Percentiles rank a stretch among this genome's conserved stretches.
Evolutionary conservation across 2,797 vertebrate species (phyloP).

Genomic region (Ctenochaetus hawaiiensis): DNA sequence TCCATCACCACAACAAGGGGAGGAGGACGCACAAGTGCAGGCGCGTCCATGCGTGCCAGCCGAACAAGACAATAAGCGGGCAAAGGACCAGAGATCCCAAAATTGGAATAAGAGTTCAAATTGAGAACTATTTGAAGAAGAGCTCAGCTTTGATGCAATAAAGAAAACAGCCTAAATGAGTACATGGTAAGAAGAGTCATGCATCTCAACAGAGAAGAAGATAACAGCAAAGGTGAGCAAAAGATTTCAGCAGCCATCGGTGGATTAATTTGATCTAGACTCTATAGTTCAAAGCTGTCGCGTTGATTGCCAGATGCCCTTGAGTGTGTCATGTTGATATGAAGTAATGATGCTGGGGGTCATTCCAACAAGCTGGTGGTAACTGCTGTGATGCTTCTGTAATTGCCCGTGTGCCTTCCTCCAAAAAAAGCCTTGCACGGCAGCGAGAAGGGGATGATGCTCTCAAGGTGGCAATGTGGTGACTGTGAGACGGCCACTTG

Average conservation of each 20-base stretch:
- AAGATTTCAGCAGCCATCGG: constrained; percentile 52
- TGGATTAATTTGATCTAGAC: constrained; percentile 36
- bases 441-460: constrained; percentile 48
- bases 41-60: constrained; percentile 77
- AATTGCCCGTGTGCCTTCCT: constrained; percentile 45
- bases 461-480: constrained; percentile 59
- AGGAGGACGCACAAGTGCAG: constrained; percentile 81
- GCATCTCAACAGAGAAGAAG: constrained; percentile 87
- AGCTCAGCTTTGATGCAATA: constrained; percentile 45
- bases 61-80: constrained; percentile 66
- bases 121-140: constrained; percentile 66
- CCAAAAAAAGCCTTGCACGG: constrained; percentile 41
- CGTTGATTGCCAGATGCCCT: constrained; percentile 80
- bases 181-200: constrained; percentile 78
- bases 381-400: constrained; percentile 42
- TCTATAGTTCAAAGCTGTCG: constrained; percentile 70
- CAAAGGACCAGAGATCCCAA: constrained; percentile 43
- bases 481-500: constrained; percentile 61
- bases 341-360: constrained; percentile 73
- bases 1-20: constrained; percentile 73
- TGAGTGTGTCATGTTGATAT: constrained; percentile 80
- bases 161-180: constrained; percentile 69
- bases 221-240: constrained; percentile 84
- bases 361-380: constrained; percentile 66
- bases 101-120: constrained; percentile 78